phyloP scores from a whole-genome alignment of 2,888 invertebrate species.

The Catocala fraxini region DNA sequence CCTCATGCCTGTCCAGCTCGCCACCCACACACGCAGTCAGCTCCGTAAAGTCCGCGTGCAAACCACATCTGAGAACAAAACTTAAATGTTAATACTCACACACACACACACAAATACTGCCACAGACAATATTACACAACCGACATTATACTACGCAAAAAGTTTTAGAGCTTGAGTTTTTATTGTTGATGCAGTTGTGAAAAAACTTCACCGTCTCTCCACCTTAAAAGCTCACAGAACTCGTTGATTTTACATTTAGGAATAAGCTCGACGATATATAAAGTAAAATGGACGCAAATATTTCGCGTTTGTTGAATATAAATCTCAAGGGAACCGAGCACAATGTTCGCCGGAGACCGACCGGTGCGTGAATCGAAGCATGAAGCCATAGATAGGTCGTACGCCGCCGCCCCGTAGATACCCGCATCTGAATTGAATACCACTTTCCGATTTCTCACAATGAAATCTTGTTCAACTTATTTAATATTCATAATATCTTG shows the following conservation, averaged over 20 bases:
- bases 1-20: conserved; percentile 96
- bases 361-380: conserved; percentile 59
- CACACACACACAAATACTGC: conserved; percentile 13
- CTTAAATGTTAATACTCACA: conserved; percentile 16
- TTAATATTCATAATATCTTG: conserved; percentile 41
- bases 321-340: conserved; percentile 45
- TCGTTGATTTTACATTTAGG: conserved; percentile 22
- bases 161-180: conserved; percentile 24
- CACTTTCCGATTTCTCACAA: conserved; percentile 37
- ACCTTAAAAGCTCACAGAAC: conserved; percentile 27
- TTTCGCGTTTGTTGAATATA: conserved; percentile 56
- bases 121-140: conserved; percentile 17
- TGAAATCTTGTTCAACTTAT: conserved; percentile 37
- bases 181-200: conserved; percentile 32
- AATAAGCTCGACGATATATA: conserved; percentile 19
- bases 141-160: conserved; percentile 13
- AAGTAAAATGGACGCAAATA: conserved; percentile 44
- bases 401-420: conserved; percentile 32
- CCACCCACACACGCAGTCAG: conserved; percentile 96
- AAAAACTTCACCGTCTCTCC: conserved; percentile 27
- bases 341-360: conserved; percentile 57
- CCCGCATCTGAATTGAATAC: conserved; percentile 41
- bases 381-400: conserved; percentile 65
- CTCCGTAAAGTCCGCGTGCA: conserved; percentile 99
- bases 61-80: conserved; percentile 91